Base-by-base conservation (phyloP, 2,888 invertebrate genomes). In the Eupeodes luniger region DNA sequence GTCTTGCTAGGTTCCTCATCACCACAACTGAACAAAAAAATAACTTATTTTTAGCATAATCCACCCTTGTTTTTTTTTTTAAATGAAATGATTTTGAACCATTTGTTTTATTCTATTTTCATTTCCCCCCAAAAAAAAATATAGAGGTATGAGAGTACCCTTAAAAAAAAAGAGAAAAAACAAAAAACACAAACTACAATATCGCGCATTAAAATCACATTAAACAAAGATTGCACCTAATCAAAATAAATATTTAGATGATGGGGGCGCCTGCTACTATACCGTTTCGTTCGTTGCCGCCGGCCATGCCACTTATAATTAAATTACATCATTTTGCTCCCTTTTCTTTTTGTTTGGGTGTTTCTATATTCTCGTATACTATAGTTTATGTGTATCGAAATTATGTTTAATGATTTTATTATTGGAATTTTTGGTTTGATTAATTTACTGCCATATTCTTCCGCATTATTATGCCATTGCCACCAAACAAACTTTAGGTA, bases 231-330 rank as follows among this genome's bases (percentile, higher is more conserved):
- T 86, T 87, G 86, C 86, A 87, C 83, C 86, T 87, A 87, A 87
- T 87, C 86, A 87, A 80, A 70, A 79, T 83, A 87, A 83, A 87
- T 80, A 83, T 87, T 87, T 87, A 80, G 82, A 83, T 76, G 59
- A 49, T 57, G 69, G 66, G 72, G 75, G 77, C 85, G 81, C 78
- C 78, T 27, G 14, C 19, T 11, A 14, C 40, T 12, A 5, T 5
- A 49, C 79, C 36, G 27, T 9, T 9, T 74, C 36, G 27, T 9
- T 9, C 57, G 16, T 47, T 14, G 51, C 51, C 3, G 36, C 44
- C 12, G 36, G n/a, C 61, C 55, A 55, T 70, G 53, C 55, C 51
- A 44, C 66, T 81, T 69, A 72, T 44, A 55, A 70, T 55, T 72
- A n/a, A 57, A 72, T 72, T 72, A 59, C 72, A 59, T 72, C 57